These are phyloP conservation scores for Hermodice carunculata DNA, from an alignment of 2,888 invertebrate species.

Conservation along the genomic window DNA sequence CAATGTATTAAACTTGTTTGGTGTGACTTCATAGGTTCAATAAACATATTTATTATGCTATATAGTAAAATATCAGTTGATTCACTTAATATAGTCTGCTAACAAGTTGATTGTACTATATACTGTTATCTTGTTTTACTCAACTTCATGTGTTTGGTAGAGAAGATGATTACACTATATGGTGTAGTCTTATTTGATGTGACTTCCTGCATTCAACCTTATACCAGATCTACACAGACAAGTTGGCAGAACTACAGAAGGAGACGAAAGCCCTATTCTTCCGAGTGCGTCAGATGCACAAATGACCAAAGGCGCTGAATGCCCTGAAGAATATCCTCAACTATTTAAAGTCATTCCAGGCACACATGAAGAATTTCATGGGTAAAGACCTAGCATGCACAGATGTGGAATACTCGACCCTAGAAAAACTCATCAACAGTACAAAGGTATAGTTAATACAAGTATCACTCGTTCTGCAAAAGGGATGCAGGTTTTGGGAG, in stretches of 20 bases:
- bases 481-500: too few species aligned
- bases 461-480: too few species aligned
- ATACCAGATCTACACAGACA: slow-evolving; percentile 79
- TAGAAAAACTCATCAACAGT: slow-evolving; percentile 87
- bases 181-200: not conserved
- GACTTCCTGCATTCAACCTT: not conserved
- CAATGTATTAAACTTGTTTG: too few species aligned
- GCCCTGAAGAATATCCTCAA: slow-evolving; percentile 86
- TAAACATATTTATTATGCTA: too few species aligned
- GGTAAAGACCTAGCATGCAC: slow-evolving; percentile 82
- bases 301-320: slow-evolving; percentile 89
- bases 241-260: slow-evolving; percentile 79
- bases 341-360: slow-evolving; percentile 83
- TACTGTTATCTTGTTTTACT: too few species aligned
- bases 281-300: slow-evolving; percentile 88
- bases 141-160: too few species aligned
- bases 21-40: too few species aligned
- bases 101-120: too few species aligned
- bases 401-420: slow-evolving; percentile 84
- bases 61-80: too few species aligned
- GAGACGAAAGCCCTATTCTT: slow-evolving; percentile 82
- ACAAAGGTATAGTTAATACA: slow-evolving; percentile 76
- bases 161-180: too few species aligned
- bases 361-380: slow-evolving; percentile 79
- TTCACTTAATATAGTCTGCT: not conserved